Evolutionary conservation across 2,888 invertebrate genomes (phyloP).

Genomic region (Drosophila mimica): DNA sequence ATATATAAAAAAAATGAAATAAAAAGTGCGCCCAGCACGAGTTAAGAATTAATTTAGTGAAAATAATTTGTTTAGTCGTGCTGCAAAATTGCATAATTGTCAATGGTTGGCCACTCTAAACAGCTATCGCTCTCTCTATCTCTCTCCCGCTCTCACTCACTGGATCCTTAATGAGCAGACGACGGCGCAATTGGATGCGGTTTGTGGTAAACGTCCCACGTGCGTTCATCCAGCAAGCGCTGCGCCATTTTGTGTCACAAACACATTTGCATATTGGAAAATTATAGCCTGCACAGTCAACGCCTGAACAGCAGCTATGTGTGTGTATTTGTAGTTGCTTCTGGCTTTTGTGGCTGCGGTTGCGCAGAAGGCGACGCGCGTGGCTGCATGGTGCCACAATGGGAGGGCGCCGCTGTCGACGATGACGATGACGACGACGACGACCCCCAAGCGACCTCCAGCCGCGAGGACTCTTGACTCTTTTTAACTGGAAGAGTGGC

Average conservation of each 20-base stretch:
- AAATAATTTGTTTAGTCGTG: constrained; percentile 81
- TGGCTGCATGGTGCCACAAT: constrained; percentile 84
- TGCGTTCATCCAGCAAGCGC: constrained; percentile 41
- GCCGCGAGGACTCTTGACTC: constrained; percentile 75
- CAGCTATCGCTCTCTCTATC: constrained; percentile 19
- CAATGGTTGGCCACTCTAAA: constrained; percentile 54
- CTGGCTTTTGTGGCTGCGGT: constrained; percentile 75
- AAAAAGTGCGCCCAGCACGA: constrained; percentile 82
- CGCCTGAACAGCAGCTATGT: constrained; percentile 37
- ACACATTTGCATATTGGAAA: constrained; percentile 79
- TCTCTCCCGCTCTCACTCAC: not conserved
- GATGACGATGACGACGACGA: constrained; percentile 65
- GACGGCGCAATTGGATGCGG: constrained; percentile 43
- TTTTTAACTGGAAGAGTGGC: constrained; percentile 53
- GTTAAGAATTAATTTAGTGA: constrained; percentile 82
- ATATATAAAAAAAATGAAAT: not conserved
- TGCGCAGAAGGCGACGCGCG: constrained; percentile 81
- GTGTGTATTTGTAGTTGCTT: constrained; percentile 40
- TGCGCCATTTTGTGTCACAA: constrained; percentile 74
- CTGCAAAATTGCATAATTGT: constrained; percentile 79
- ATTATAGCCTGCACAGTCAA: constrained; percentile 63
- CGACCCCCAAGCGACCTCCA: constrained; percentile 73
- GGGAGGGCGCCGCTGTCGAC: constrained; percentile 82
- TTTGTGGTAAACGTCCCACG: constrained; percentile 43
- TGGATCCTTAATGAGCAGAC: constrained; percentile 53